Base-by-base conservation (phyloP, 92 coral and sea anemone genomes). In the Siderastrea siderea region DNA sequence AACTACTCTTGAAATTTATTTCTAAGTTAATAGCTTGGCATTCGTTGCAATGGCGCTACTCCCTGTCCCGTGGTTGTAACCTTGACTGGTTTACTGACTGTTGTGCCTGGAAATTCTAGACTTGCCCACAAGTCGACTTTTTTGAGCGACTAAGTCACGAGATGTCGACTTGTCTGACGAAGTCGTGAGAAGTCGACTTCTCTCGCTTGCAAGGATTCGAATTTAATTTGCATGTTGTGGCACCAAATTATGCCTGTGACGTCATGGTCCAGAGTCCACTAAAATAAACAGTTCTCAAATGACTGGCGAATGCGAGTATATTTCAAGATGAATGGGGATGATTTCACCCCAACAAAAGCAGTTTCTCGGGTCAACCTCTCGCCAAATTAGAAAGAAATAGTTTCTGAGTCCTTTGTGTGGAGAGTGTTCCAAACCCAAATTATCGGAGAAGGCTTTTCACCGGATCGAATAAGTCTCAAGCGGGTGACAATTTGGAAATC, bases 341-440 rank as follows among this genome's bases (percentile, higher is more conserved):
- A 51, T 16, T 47, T 51, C 47, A 74, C 62, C 63, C 59, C 48
- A 74, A 74, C 78, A 74, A 52, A 55, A n/a, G 46, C 78, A 10
- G 62, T 74, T 17, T 74, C 15, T 52, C 78, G n/a, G 78, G 78
- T 74, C 59, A 74, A 6, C 16, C 78, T 74, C 48, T 19, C 62
- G 43, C 78, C 64, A 74, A 74, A 74, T 19, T 74, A 47, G 60
- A 26, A 74, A 74, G 63, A 74, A 51, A 19, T 62, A 1, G 38
- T 17, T 52, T 52, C 38, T 26, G 47, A 51, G 45, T 74, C 9
- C 17, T 74, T 45, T 74, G 78, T 52, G 78, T 11, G 46, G 63
- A 74, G 15, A 52, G 59, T 17, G 11, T 49, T 50, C 38, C 50
- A 14, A 70, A 70, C 51, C 51, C 57, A 46, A 70, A 10, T 6